A percentile compares a stretch with the other conserved stretches of the same genome.
These are phyloP conservation scores for Zoanthus gigantus DNA, from an alignment of 92 coral and sea anemone genomes.

Conservation along the genomic window DNA sequence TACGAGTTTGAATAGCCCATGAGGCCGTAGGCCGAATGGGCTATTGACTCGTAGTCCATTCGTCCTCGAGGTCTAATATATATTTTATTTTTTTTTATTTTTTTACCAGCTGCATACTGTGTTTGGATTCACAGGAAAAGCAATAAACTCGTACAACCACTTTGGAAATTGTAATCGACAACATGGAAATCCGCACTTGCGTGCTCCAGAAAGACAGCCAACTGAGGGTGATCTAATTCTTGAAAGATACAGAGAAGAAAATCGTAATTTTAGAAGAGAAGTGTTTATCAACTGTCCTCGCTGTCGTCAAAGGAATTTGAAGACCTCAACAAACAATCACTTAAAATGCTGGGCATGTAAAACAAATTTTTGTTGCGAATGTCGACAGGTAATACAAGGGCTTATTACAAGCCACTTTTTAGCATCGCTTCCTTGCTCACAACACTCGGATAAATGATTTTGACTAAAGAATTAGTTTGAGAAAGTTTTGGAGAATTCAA, in stretches of 20 bases:
- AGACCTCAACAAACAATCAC: conserved; percentile 76
- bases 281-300: conserved; percentile 73
- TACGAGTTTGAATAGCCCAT: too few species aligned
- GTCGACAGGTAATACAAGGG: conserved; percentile 73
- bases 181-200: not conserved
- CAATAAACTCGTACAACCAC: conserved; percentile 76
- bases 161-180: conserved; percentile 37
- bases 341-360: conserved; percentile 95
- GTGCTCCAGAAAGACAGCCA: conserved; percentile 57
- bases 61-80: too few species aligned
- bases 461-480: too few species aligned
- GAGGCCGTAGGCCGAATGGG: too few species aligned
- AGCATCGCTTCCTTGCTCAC: conserved; percentile 72
- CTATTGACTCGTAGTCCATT: too few species aligned
- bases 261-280: conserved; percentile 50
- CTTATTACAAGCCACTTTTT: conserved; percentile 69
- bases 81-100: too few species aligned
- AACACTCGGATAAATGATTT: conserved; percentile 78
- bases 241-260: conserved; percentile 48
- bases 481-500: too few species aligned
- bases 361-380: conserved; percentile 86
- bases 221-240: conserved; percentile 71
- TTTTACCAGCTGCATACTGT: not conserved
- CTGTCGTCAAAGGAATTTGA: conserved; percentile 89
- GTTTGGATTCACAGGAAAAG: conserved; percentile 62